Base-by-base conservation (phyloP, 2,888 invertebrate species). In the Mellilla xanthometata region DNA sequence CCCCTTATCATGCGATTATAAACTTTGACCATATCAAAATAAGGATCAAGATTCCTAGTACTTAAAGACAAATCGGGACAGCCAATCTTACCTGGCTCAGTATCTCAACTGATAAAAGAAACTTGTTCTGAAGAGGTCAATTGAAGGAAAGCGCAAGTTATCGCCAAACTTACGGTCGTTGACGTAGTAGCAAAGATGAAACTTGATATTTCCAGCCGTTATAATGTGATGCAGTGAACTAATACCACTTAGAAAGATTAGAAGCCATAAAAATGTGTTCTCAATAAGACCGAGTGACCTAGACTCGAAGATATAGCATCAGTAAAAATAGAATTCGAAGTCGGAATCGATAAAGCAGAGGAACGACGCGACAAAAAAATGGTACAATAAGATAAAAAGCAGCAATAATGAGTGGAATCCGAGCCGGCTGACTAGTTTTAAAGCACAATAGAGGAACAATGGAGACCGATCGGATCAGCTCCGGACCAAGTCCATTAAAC, bases 191-290 rank as follows among this genome's bases (percentile, higher is more conserved):
- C 10, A 26, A 45, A 39, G 28, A 28, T 34, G 33, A 27, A 38
- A 44, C 28, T 34, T 24, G 28, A 39, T 39, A 26, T 34, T 12
- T 8, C 24, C 7, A 23, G 24, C 9, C 9, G 39, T 39, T 36
- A 29, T 46, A 42, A 36, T 31, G 30, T 39, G 40, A 49, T 39
- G 34, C 49, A 49, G 35, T 46, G 39, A 26, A 42, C 34, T 44
- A 8, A 24, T n/a, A 3, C 15, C 8, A 8, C n/a, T 8, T 7
- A 19, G 0, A n/a, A 7, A 38, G 45, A 50, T 55, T 50, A 52
- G 50, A 54, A 22, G 26, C 51, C 53, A 12, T 43, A 52, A 9
- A 43, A 56, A 40, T 43, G 51, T 38, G 30, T 23, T 39, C 31
- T 30, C 8, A 26, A 26, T 8, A 29, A 38, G 12, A 12, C 41